Base-by-base conservation (phyloP, 2,113 vertebrate species). In the Origma solitaria region DNA sequence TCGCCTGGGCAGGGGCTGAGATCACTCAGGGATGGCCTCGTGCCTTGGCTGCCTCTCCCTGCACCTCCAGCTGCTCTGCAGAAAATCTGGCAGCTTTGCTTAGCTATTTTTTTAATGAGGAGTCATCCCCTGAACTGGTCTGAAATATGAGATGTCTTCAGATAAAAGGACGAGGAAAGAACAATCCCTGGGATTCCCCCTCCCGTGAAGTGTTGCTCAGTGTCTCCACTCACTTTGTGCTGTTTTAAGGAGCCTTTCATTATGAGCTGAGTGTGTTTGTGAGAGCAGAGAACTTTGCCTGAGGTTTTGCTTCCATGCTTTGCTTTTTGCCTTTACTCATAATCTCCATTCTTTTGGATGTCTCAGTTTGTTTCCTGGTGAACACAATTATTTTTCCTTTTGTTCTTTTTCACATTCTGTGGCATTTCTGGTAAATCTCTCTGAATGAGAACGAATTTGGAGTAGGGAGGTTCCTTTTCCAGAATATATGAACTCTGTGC, bases 41-140 rank as follows among this genome's bases (percentile, higher is more conserved):
- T 10, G 7, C 50, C 44, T 50, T 30, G 76, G 31, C 75, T 73
- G 44, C 24, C 50, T 58, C 51, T 22, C 61, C 14, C 14, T 76
- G 82, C 64, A 71, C 58, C 72, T 84, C 27, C 45, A 15, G 35
- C 71, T 81, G 47, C 50, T 68, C 37, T 27, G 7, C 44, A 65
- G 35, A 66, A 86, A 60, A 51, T 5, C 16, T 28, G 14, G 4
- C n/a, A 50, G 9, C 18, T 65, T 58, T 4, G 7, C 13, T 58
- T 38, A 47, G 47, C 23, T 19, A 16, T 47, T 47, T 22, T 30
- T 22, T 35, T 7, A 38, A 28, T 33, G 11, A 57, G 28, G 23
- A 60, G 2, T 17, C 23, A 17, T 72, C 15, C 12, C 0, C 0
- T 56, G 45, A 72, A 17, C 3, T 69, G 31, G 19, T 56, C 37